phyloP scores from a whole-genome alignment of 2,797 vertebrate species.

The Notolepis coatsorum region DNA sequence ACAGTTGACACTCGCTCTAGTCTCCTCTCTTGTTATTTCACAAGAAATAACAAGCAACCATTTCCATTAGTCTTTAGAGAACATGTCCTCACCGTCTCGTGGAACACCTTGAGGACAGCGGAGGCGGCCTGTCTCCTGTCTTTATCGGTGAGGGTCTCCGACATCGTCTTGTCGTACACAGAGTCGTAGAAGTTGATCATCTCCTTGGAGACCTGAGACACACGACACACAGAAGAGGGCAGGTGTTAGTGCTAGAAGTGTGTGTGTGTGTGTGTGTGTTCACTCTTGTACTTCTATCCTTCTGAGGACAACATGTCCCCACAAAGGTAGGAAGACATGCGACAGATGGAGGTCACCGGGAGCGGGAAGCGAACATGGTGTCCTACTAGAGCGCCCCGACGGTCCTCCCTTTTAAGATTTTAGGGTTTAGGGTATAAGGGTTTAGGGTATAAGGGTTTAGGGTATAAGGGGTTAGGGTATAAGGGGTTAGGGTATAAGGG shows the following conservation, averaged over 20 bases:
- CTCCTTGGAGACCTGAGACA: conserved; percentile 87
- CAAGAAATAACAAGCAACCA: too few relatives aligned
- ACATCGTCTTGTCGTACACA: conserved; percentile 68
- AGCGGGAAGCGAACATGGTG: too few relatives aligned
- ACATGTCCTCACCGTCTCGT: conserved; percentile 86
- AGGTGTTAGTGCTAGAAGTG: background rate
- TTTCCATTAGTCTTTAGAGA: too few relatives aligned
- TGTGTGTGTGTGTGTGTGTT: background rate
- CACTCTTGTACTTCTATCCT: background rate
- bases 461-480: too few relatives aligned
- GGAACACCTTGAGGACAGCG: conserved; percentile 88
- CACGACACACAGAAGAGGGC: background rate
- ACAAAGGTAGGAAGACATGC: too few relatives aligned
- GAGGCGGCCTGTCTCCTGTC: conserved; percentile 59
- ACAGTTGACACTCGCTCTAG: too few relatives aligned
- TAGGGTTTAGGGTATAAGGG: background rate
- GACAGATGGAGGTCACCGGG: too few relatives aligned
- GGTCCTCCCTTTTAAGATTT: too few relatives aligned
- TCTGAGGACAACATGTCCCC: too few relatives aligned
- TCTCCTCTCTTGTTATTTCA: too few relatives aligned
- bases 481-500: too few relatives aligned
- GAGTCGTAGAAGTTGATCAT: conserved; percentile 90
- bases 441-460: conserved; percentile 21
- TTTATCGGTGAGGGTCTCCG: accelerated
- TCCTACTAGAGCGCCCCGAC: too few relatives aligned